Base-by-base conservation (phyloP, 2,113 vertebrate genomes). In the Gymnarchus niloticus region DNA sequence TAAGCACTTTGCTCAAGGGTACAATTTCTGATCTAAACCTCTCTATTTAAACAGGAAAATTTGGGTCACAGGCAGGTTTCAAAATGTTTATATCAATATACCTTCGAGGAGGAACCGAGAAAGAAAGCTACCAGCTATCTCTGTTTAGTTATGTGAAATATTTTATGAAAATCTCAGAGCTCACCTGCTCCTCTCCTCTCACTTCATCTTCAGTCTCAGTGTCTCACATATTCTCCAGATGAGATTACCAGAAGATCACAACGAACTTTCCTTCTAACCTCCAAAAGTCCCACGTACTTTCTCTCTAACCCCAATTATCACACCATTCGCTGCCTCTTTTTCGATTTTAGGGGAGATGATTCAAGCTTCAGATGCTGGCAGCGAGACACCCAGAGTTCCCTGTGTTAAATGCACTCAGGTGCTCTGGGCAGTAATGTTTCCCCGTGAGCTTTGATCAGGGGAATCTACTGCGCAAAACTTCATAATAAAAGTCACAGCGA, bases 1-100 rank as follows among this genome's bases (percentile, higher is more conserved):
- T 73, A 73, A 73, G 65, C 65, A 73, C 65, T 73, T 41, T 73
- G 65, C 65, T 41, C 33, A 37, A 73, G 65, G 65, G 65, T 73
- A 73, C 28, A 73, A 73, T 73, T 41, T 41, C 65, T 37, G 33
- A 73, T 73, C 65, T 73, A 17, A 73, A 37, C 33, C 65, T 17
- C 33, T 6, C 0, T 28, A 73, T 41, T 73, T 73, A 73, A 73
- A 73, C 19, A 19, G 65, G 19, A 73, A 73, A 73, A 73, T 17
- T 73, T 73, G 19, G 65, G 65, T 73, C 65, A 73, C 33, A 73
- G 41, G 28, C 1, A 73, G 65, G 33, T 73, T 73, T n/a, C 65
- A 37, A 73, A 73, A 73, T 73, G 33, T 73, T 73, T 73, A 73
- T 73, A 73, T 73, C 65, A 17, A 41, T 73, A 41, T 2, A 73